Conservation (phyloP, 1,140 invertebrate genomes). For the Drosophila mayri region DNA sequence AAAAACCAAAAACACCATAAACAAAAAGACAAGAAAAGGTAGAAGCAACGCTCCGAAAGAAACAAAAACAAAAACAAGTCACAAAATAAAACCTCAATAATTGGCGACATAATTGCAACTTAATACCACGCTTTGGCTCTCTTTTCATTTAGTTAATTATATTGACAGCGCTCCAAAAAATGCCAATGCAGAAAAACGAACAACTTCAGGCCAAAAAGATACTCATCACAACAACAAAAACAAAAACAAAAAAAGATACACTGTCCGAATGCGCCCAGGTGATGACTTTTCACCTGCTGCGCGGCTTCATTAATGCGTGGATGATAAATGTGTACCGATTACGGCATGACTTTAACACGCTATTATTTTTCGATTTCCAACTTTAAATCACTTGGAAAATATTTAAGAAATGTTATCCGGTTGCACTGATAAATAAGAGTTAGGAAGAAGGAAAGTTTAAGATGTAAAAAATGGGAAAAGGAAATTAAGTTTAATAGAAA, state of each 20-base stretch:
- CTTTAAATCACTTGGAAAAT: slow-evolving; percentile 12
- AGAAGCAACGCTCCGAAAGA: slow-evolving; percentile 22
- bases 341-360: slow-evolving; percentile 5
- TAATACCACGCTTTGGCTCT: slow-evolving; percentile 79
- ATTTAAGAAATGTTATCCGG: slow-evolving; percentile 11
- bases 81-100: slow-evolving; percentile 81
- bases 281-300: slow-evolving; percentile 50
- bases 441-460: too few relatives aligned
- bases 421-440: slow-evolving; percentile 2
- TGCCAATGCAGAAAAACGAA: slow-evolving; percentile 48
- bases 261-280: slow-evolving; percentile 25
- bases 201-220: slow-evolving; percentile 29
- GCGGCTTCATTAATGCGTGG: slow-evolving; percentile 37
- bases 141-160: slow-evolving; percentile 82
- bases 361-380: slow-evolving; percentile 3
- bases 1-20: slow-evolving; percentile 31
- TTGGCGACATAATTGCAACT: slow-evolving; percentile 83
- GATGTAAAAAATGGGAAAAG: too few relatives aligned
- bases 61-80: slow-evolving; percentile 69
- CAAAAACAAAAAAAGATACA: slow-evolving; percentile 15
- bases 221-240: slow-evolving; percentile 20
- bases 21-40: slow-evolving; percentile 10
- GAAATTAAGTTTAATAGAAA: too few relatives aligned
- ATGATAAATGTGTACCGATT: slow-evolving; percentile 25
- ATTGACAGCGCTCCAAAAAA: slow-evolving; percentile 65